These are phyloP conservation scores for Macrobrachium rosenbergii DNA, from an alignment of 1,140 invertebrate genomes.

Conservation along the genomic window DNA sequence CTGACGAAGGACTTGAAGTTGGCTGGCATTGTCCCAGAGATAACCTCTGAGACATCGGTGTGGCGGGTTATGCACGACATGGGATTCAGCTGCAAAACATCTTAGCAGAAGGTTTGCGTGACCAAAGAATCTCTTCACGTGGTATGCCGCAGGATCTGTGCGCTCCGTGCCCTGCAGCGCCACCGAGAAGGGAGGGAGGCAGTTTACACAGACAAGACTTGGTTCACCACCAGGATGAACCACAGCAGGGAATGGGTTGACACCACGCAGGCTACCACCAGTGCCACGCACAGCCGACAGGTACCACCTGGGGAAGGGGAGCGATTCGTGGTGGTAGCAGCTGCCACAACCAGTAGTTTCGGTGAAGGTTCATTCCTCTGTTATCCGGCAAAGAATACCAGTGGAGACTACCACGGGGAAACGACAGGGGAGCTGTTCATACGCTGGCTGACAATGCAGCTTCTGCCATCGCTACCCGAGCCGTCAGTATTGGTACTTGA, in stretches of 20 bases:
- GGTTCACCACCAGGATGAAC: neutral
- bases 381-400: neutral
- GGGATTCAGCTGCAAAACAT: too few species aligned
- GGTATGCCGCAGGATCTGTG: neutral
- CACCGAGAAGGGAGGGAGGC: neutral
- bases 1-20: neutral
- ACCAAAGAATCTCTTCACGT: neutral
- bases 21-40: neutral
- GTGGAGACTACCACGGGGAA: conserved; percentile 7
- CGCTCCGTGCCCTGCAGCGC: neutral
- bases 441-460: neutral
- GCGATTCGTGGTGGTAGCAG: conserved; percentile 17
- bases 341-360: neutral
- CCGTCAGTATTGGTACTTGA: conserved; percentile 22
- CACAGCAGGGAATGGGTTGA: neutral
- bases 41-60: neutral
- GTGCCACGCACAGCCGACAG: too few species aligned
- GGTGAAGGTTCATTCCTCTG: neutral
- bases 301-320: too few species aligned
- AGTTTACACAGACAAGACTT: neutral
- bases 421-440: neutral
- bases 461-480: neutral
- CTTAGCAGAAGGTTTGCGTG: neutral
- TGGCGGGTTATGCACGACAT: neutral
- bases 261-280: too few species aligned